Conservation (phyloP, 2,113 vertebrate species). For the Pungitius pungitius region DNA sequence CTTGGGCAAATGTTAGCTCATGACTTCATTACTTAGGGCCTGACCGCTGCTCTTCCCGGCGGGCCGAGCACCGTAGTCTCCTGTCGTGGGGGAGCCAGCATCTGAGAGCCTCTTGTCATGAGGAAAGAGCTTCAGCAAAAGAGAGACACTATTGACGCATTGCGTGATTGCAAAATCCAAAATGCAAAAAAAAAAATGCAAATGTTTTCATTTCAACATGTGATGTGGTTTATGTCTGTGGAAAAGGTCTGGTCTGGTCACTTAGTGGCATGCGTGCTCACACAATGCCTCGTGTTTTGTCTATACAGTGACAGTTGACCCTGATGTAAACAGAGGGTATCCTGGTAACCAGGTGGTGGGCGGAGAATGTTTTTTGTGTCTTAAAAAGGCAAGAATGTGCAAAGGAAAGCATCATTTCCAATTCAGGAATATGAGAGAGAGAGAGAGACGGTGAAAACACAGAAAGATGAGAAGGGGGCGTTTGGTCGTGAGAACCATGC, state of each 20-base stretch:
- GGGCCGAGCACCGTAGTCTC: neutral
- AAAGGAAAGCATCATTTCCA: neutral
- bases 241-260: neutral
- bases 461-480: neutral
- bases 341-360: slow-evolving; percentile 45
- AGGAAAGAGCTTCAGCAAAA: slow-evolving; percentile 29
- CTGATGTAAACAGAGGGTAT: slow-evolving; percentile 44
- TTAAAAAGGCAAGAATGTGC: slow-evolving; percentile 12
- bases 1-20: neutral
- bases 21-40: neutral
- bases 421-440: slow-evolving; percentile 21
- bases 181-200: neutral
- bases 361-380: slow-evolving; percentile 30
- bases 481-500: slow-evolving; percentile 8
- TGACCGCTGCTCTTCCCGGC: neutral
- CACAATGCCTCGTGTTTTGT: slow-evolving; percentile 26
- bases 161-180: slow-evolving; percentile 15
- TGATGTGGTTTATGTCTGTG: neutral
- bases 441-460: neutral
- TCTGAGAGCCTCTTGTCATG: slow-evolving; percentile 14
- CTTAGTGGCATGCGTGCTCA: slow-evolving; percentile 2
- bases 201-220: neutral
- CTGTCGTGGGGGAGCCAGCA: slow-evolving; percentile 15
- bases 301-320: slow-evolving; percentile 22
- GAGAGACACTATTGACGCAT: neutral